Percentiles rank a stretch among this genome's conserved stretches.
Evolutionary conservation across 1,140 invertebrate species (phyloP).

Genomic region (Asobara japonica): DNA sequence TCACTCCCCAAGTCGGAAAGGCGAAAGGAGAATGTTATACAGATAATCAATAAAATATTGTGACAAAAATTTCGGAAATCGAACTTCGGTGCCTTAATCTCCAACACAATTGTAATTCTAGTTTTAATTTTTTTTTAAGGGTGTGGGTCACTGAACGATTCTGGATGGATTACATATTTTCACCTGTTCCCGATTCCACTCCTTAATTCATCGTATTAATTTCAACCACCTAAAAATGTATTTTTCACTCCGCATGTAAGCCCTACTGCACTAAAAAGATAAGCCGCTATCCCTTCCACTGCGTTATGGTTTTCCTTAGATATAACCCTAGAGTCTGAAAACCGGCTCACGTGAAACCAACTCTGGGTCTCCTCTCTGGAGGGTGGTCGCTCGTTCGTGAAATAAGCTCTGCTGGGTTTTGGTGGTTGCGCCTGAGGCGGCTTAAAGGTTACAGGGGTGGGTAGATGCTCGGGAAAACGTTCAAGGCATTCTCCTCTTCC

Average conservation of each 20-base stretch:
- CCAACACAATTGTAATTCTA: no score
- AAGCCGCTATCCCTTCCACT: slow-evolving; percentile 42
- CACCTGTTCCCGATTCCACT: background rate
- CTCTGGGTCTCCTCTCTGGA: slow-evolving; percentile 19
- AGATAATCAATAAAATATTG: no score
- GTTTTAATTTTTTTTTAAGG: no score
- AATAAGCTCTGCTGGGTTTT: slow-evolving; percentile 66
- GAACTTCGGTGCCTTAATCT: no score
- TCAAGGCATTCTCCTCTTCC: slow-evolving; percentile 38
- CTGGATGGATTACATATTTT: no score
- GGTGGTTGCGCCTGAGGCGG: slow-evolving; percentile 61
- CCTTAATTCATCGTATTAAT: background rate
- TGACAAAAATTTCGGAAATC: no score
- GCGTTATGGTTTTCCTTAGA: slow-evolving; percentile 5
- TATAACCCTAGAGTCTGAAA: background rate
- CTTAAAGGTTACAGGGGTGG: slow-evolving; percentile 49
- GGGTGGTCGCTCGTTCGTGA: slow-evolving; percentile 65
- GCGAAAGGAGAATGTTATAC: no score
- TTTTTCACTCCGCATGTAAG: background rate
- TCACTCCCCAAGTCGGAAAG: no score
- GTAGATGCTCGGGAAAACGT: slow-evolving; percentile 48
- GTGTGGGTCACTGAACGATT: no score
- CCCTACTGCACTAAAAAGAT: slow-evolving; percentile 39
- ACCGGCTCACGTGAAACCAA: slow-evolving; percentile 9
- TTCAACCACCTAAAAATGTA: background rate